These are phyloP conservation scores for Yoshiicerus persimilis DNA, from an alignment of 1,140 invertebrate species.

Conservation along the genomic window DNA sequence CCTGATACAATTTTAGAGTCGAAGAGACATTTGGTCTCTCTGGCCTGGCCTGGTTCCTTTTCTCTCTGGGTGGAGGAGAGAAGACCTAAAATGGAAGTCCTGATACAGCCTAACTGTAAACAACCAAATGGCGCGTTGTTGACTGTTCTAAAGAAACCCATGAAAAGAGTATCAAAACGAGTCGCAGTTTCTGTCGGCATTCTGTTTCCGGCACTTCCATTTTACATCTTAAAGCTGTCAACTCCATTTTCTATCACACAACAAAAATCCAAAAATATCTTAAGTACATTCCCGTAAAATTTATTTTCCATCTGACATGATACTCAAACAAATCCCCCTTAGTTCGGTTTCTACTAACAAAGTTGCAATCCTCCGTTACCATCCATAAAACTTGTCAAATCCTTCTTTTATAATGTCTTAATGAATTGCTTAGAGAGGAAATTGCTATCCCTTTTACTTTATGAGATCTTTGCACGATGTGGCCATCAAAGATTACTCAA, in stretches of 20 bases:
- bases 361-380: neutral
- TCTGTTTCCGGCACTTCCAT: slow-evolving; percentile 1
- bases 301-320: neutral
- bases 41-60: neutral
- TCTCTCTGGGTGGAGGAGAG: neutral
- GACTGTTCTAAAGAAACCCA: neutral
- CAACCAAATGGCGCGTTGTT: slow-evolving; percentile 15
- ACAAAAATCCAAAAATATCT: slow-evolving; percentile 1
- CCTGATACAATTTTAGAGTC: neutral
- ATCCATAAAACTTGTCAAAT: neutral
- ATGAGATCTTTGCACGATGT: slow-evolving; percentile 3
- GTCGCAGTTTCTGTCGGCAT: slow-evolving; percentile 4
- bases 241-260: neutral
- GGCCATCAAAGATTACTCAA: neutral
- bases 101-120: slow-evolving; percentile 2
- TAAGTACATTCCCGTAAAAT: neutral
- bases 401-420: neutral
- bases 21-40: slow-evolving; percentile 9
- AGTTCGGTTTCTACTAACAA: neutral
- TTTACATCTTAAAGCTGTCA: slow-evolving; percentile 15
- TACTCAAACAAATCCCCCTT: neutral
- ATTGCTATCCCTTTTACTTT: neutral
- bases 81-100: neutral
- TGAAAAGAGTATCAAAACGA: neutral
- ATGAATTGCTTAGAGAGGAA: neutral